These are phyloP conservation scores for Amorpha juglandis DNA, from an alignment of 2,888 invertebrate genomes.

Conservation along the genomic window DNA sequence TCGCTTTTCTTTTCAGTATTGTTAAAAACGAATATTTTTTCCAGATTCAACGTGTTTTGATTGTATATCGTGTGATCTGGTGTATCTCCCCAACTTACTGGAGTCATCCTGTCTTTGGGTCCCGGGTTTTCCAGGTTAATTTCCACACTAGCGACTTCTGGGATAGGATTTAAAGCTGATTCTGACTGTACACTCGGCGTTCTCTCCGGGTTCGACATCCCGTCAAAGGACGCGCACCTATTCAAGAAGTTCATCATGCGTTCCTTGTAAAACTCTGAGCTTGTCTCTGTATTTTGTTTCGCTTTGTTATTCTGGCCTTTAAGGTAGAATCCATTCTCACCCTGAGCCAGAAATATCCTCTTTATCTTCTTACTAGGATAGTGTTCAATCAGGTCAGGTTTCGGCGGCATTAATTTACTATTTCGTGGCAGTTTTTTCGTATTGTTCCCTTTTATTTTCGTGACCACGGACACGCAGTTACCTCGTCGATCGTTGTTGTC, in stretches of 20 bases:
- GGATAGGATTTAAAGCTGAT: conserved; percentile 61
- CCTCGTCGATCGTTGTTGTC: conserved; percentile 74
- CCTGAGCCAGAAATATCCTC: conserved; percentile 76
- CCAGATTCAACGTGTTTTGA: conserved; percentile 76
- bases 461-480: conserved; percentile 81
- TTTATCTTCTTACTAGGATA: conserved; percentile 82
- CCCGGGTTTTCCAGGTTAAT: conserved; percentile 40
- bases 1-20: conserved; percentile 32
- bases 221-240: conserved; percentile 69
- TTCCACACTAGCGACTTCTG: conserved; percentile 55
- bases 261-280: conserved; percentile 77
- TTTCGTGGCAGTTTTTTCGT: conserved; percentile 68
- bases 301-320: conserved; percentile 76
- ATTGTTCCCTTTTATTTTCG: conserved; percentile 83
- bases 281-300: conserved; percentile 73
- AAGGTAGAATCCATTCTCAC: conserved; percentile 72
- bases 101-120: conserved; percentile 53
- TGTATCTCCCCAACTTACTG: conserved; percentile 74
- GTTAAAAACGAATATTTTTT: conserved; percentile 69
- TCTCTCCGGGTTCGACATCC: conserved; percentile 63
- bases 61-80: conserved; percentile 75
- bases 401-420: conserved; percentile 68
- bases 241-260: conserved; percentile 77
- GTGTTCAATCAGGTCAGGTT: conserved; percentile 82
- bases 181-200: conserved; percentile 69